phyloP scores from a whole-genome alignment of 2,113 vertebrate genomes.

The Pleuronectes platessa region DNA sequence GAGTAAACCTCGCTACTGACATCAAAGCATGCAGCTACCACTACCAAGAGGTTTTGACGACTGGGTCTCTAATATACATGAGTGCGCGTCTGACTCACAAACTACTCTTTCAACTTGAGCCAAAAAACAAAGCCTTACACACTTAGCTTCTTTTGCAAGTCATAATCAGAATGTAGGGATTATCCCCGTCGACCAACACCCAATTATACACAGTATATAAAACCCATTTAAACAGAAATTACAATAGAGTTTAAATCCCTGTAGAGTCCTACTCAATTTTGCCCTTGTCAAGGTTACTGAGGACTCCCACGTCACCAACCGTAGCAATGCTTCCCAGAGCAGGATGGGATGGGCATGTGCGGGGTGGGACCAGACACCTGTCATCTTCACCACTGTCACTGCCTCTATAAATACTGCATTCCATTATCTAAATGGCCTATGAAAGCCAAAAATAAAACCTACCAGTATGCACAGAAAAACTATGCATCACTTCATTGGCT shows the following conservation, averaged over 20 bases:
- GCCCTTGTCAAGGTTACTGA: constrained; percentile 77
- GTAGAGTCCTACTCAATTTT: constrained; percentile 10
- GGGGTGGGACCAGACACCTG: constrained; percentile 75
- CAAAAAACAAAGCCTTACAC: constrained; percentile 14
- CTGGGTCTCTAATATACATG: constrained; percentile 15
- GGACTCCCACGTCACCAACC: constrained; percentile 60
- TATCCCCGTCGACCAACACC: neutral
- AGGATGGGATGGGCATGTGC: constrained; percentile 32
- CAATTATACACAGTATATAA: neutral
- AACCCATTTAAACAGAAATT: neutral
- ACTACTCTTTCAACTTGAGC: constrained; percentile 13
- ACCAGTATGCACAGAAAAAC: constrained; percentile 65
- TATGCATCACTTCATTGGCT: constrained; percentile 60
- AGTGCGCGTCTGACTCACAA: constrained; percentile 4
- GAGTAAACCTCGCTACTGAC: constrained; percentile 31
- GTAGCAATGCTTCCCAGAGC: constrained; percentile 50
- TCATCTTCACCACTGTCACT: constrained; percentile 78
- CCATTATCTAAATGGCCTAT: constrained; percentile 70
- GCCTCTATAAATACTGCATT: constrained; percentile 82
- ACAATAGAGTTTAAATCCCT: neutral
- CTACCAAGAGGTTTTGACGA: constrained; percentile 36
- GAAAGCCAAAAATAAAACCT: constrained; percentile 75
- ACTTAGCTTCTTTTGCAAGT: neutral
- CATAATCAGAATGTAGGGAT: constrained; percentile 15
- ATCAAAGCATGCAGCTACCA: constrained; percentile 33